Evolutionary conservation across 2,113 vertebrate species (phyloP).

Genomic region (Spea multiplicata): DNA sequence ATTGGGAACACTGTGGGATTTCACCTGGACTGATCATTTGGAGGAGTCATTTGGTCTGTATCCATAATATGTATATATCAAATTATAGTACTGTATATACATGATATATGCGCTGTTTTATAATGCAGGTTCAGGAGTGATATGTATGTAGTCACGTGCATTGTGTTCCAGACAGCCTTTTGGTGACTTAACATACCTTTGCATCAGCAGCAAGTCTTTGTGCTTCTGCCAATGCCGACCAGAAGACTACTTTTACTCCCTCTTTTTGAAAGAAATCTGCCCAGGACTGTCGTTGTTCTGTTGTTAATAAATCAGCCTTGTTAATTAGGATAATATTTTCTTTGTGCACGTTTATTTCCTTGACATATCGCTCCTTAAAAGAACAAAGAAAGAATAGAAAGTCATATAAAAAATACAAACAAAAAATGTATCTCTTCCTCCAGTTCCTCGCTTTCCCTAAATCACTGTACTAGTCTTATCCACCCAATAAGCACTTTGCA

Average conservation of each 20-base stretch:
- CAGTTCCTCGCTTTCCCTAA: too few species aligned
- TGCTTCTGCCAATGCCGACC: slow-evolving; percentile 88
- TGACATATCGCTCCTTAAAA: slow-evolving; percentile 83
- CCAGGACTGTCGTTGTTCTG: slow-evolving; percentile 82
- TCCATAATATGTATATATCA: too few species aligned
- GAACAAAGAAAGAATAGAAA: neutral
- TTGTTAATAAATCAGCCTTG: slow-evolving; percentile 87
- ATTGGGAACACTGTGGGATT: too few species aligned
- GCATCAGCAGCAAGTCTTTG: slow-evolving; percentile 64
- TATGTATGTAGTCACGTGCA: neutral
- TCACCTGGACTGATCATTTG: too few species aligned
- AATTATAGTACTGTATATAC: too few species aligned
- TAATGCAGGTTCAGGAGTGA: neutral
- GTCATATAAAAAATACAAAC: neutral
- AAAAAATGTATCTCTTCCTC: too few species aligned
- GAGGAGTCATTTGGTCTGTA: too few species aligned
- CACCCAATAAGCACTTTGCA: too few species aligned
- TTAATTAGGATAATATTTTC: slow-evolving; percentile 92
- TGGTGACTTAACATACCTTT: slow-evolving; percentile 65
- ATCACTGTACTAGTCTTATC: too few species aligned
- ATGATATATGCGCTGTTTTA: too few species aligned
- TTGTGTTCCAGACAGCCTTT: too few species aligned
- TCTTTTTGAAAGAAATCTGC: slow-evolving; percentile 82
- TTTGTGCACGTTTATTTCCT: slow-evolving; percentile 78
- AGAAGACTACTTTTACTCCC: slow-evolving; percentile 84